Conservation (phyloP, 2,888 invertebrate genomes). For the Calameuta idolon region DNA sequence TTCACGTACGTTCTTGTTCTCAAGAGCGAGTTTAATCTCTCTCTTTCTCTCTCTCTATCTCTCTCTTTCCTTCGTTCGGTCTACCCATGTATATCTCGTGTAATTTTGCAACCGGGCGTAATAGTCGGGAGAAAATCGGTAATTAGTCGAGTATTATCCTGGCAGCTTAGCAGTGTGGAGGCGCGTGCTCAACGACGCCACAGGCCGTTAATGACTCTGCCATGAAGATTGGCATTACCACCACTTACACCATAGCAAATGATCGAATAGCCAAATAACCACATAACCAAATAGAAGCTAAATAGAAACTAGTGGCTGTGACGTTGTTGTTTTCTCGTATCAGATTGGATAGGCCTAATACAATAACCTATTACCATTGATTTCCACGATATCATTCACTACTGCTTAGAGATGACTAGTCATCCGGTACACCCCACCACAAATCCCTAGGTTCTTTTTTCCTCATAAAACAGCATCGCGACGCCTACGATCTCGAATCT, state of each 20-base stretch:
- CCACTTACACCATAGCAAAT: not conserved
- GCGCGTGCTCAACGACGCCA: not conserved
- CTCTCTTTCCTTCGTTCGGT: not conserved
- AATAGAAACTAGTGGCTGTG: not conserved
- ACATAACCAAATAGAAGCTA: not conserved
- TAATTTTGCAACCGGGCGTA: conserved; percentile 18
- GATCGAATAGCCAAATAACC: not conserved
- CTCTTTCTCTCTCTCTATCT: too few species aligned
- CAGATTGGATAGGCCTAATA: not conserved
- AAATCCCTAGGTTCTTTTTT: not conserved
- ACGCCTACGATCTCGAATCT: conserved; percentile 54
- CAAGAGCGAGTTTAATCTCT: not conserved
- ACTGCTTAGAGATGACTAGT: not conserved
- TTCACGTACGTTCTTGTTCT: not conserved
- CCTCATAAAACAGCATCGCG: conserved; percentile 3
- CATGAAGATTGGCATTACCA: not conserved
- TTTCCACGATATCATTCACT: not conserved
- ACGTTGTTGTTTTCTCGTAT: not conserved
- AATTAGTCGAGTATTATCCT: conserved; percentile 22
- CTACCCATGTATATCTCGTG: not conserved
- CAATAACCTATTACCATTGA: not conserved
- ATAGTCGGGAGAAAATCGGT: conserved; percentile 20
- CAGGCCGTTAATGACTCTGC: not conserved
- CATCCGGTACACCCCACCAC: not conserved
- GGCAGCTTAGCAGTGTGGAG: not conserved